Conservation (phyloP, 2,888 invertebrate species). For the Encarsia formosa region DNA sequence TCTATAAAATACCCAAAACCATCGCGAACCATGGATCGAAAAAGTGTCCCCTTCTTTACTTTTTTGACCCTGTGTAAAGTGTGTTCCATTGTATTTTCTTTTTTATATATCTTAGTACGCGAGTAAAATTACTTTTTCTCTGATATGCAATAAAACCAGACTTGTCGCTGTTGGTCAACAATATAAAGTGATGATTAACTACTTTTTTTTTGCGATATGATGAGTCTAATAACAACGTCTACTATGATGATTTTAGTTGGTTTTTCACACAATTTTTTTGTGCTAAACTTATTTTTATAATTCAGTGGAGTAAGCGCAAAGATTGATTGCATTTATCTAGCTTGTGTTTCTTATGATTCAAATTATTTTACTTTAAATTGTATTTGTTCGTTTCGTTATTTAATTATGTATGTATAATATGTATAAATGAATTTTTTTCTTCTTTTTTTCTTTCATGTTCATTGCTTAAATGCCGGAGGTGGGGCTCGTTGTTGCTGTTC, state of each 20-base stretch:
- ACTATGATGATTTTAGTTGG: constrained; percentile 24
- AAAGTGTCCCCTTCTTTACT: constrained; percentile 30
- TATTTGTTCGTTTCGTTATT: constrained; percentile 7
- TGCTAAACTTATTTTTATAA: constrained; percentile 4
- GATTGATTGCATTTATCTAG: constrained; percentile 18
- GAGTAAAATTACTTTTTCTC: constrained; percentile 31
- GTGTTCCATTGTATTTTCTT: constrained; percentile 15
- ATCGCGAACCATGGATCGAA: constrained; percentile 33
- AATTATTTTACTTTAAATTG: no score
- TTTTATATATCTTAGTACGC: constrained; percentile 2
- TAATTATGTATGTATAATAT: constrained; percentile 22
- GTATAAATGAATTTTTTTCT: constrained; percentile 4
- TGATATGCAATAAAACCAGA: constrained; percentile 51
- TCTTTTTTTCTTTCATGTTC: constrained; percentile 1
- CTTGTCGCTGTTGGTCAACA: constrained; percentile 45
- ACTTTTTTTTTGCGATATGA: constrained; percentile 13
- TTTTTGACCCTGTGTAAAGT: constrained; percentile 25
- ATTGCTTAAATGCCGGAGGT: constrained; percentile 47
- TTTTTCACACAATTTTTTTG: constrained; percentile 7
- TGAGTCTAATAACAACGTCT: constrained; percentile 14
- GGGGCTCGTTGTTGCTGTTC: constrained; percentile 24
- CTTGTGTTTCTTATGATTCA: no score
- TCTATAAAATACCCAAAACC: constrained; percentile 51
- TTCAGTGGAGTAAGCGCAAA: constrained; percentile 20
- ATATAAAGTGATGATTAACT: constrained; percentile 23